Percentiles rank a stretch among this genome's conserved stretches.
Evolutionary conservation across 2,797 vertebrate species (phyloP).

Genomic region (Propithecus deckenii): DNA sequence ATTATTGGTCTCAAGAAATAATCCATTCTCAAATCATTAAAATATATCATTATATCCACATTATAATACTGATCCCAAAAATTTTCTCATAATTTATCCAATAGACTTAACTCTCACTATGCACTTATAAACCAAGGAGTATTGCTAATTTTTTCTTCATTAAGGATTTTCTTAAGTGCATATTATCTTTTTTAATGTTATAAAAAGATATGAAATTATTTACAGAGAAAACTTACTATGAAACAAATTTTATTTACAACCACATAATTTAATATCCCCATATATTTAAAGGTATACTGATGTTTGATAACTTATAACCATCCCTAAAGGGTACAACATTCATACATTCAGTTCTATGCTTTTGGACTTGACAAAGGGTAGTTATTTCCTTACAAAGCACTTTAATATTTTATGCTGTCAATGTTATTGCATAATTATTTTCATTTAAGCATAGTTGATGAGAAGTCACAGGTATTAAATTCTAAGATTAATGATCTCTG

Average conservation of each 20-base stretch:
- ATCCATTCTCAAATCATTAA: background rate
- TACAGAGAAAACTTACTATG: background rate
- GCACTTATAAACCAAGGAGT: background rate
- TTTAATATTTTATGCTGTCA: background rate
- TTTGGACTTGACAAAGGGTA: background rate
- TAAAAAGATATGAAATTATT: background rate
- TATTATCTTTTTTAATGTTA: background rate
- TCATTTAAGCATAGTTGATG: background rate
- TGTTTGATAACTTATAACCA: background rate
- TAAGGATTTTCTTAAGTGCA: background rate
- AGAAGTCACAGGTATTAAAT: conserved; percentile 4
- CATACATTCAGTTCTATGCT: background rate
- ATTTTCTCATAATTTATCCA: background rate
- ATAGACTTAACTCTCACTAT: background rate
- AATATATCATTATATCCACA: background rate
- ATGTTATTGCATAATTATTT: background rate
- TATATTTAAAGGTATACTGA: background rate
- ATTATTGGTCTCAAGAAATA: background rate
- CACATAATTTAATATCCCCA: background rate
- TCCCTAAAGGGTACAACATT: background rate
- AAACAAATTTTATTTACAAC: background rate
- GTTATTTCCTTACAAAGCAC: background rate
- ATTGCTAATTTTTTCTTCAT: background rate
- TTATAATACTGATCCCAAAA: background rate
- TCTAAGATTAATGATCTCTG: background rate